Base-by-base conservation (phyloP, 2,888 invertebrate species). In the Dryobotodes eremita region DNA sequence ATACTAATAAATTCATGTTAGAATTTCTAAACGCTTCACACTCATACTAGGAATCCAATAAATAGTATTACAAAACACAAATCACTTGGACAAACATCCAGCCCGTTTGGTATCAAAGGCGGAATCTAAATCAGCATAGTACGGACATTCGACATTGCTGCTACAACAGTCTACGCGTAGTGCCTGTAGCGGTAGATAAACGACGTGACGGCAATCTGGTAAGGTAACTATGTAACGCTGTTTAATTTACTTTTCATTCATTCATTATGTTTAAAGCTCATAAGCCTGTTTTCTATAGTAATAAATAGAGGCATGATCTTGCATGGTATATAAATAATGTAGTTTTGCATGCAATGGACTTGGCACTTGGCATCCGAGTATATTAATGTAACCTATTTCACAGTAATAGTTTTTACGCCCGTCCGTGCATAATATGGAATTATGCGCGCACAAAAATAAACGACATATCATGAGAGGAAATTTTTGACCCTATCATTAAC, bases 1-100 rank as follows among this genome's bases (percentile, higher is more conserved):
- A 75, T 53, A 83, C 53, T 66, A 36, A 81, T 57, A 72, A 36
- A 76, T 64, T 59, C 65, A 46, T 65, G 65, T 70, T 23, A 68
- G 55, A 23, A 79, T 79, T 82, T 79, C 55, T 68, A 61, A 86
- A 83, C 26, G 59, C 62, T 83, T 83, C 71, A 76, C 71, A 86
- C 65, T 83, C 50, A 69, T 50, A 71, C 73, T 69, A 69, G 42
- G 68, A 76, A 76, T 83, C 80, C 73, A 76, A 76, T 69, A 74
- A 72, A 80, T 31, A 10, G 61, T 65, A 71, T 65, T 65, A 74
- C 76, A 86, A 86, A 83, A 59, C 86, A 86, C 86, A 86, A 85
- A 85, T 86, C 86, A 85, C 74, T 83, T 69, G 80, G 73, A 86
- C 80, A 86, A 83, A 83, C 76, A 84, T 86, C 48, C 59, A 80